phyloP scores from a whole-genome alignment of 2,888 invertebrate species.

The Nomada lathburiana region DNA sequence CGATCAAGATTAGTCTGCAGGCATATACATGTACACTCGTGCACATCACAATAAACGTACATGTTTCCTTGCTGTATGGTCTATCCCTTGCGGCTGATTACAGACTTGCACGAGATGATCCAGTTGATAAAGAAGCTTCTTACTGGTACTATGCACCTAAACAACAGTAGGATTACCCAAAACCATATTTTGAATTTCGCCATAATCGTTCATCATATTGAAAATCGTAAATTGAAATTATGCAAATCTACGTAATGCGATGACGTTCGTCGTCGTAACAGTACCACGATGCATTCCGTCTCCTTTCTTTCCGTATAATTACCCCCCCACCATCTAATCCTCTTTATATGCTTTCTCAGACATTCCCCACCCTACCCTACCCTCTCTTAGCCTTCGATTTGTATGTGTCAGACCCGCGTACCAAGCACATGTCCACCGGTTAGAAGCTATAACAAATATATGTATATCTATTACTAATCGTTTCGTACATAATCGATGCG shows the following conservation, averaged over 20 bases:
- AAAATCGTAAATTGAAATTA: background rate
- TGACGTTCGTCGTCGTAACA: constrained; percentile 1
- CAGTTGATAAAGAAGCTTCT: constrained; percentile 97
- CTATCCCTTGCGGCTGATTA: constrained; percentile 91
- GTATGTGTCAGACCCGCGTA: constrained; percentile 75
- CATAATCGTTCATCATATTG: background rate
- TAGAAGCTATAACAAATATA: constrained; percentile 71
- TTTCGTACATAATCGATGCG: constrained; percentile 82
- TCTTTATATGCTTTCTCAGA: background rate
- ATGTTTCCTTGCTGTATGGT: constrained; percentile 91
- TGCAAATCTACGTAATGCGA: constrained; percentile 5
- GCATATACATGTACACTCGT: constrained; percentile 44
- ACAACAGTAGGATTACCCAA: constrained; percentile 79
- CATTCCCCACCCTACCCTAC: background rate
- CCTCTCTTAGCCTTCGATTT: background rate
- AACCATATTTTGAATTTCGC: constrained; percentile 58
- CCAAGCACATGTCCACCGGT: constrained; percentile 78
- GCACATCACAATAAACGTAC: constrained; percentile 85
- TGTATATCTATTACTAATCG: constrained; percentile 56
- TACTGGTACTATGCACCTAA: constrained; percentile 97
- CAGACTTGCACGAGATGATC: constrained; percentile 98
- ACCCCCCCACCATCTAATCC: constrained; percentile 42
- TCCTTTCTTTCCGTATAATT: constrained; percentile 7
- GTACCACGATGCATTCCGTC: constrained; percentile 19
- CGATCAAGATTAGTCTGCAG: constrained; percentile 29